Evolutionary conservation across 2,113 vertebrate genomes (phyloP).

Genomic region (Enhydra lutris): DNA sequence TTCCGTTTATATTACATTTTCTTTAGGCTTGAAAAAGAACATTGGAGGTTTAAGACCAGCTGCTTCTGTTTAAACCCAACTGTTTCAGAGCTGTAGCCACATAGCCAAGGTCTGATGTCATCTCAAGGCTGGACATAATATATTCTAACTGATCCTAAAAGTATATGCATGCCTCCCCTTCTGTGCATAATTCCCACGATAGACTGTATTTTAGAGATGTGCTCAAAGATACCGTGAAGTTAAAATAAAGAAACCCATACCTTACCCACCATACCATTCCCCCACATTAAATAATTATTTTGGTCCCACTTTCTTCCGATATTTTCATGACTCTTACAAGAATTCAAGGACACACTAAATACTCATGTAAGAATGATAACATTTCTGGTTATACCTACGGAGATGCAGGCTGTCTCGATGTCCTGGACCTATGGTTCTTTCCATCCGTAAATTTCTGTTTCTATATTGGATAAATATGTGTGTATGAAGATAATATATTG

Average conservation of each 20-base stretch:
- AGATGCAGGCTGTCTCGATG: constrained; percentile 72
- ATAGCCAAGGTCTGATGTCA: constrained; percentile 72
- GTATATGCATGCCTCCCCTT: constrained; percentile 40
- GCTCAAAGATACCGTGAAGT: neutral
- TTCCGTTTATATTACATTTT: constrained; percentile 71
- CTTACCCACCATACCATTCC: neutral
- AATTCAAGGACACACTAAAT: constrained; percentile 64
- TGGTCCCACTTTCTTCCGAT: constrained; percentile 39
- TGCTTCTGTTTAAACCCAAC: constrained; percentile 78
- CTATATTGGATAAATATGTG: constrained; percentile 75
- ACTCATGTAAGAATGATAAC: constrained; percentile 69
- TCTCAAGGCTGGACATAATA: constrained; percentile 50
- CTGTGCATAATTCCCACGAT: constrained; percentile 1
- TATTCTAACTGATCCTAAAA: constrained; percentile 66
- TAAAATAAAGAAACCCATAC: constrained; percentile 30
- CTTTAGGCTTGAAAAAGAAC: constrained; percentile 63
- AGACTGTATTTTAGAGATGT: constrained; percentile 27
- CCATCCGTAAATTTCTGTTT: constrained; percentile 73
- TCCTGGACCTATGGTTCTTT: constrained; percentile 71
- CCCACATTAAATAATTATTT: constrained; percentile 51
- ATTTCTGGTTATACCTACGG: constrained; percentile 72
- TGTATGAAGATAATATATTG: constrained; percentile 73
- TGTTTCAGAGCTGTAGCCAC: constrained; percentile 71
- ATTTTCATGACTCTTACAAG: constrained; percentile 49
- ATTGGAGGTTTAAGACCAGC: constrained; percentile 70